These are phyloP conservation scores for Eremophila alpestris DNA, from an alignment of 2,797 vertebrate genomes.

Conservation along the genomic window DNA sequence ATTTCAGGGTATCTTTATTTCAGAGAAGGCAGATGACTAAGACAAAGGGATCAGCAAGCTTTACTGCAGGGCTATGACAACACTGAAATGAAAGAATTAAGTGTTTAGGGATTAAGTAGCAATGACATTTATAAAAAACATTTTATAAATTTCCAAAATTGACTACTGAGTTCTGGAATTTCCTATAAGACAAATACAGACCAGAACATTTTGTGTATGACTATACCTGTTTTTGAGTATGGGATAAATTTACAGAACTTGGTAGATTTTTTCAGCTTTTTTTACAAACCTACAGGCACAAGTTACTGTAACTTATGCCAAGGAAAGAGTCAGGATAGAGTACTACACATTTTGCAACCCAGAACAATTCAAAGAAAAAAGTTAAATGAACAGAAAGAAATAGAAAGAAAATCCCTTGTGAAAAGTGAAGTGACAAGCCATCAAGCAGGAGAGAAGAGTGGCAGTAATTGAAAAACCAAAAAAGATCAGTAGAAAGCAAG, in stretches of 20 bases:
- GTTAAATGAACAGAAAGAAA: background rate
- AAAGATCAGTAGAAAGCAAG: background rate
- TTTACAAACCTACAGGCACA: background rate
- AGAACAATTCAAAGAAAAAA: background rate
- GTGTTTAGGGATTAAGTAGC: background rate
- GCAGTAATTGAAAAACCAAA: constrained; percentile 33
- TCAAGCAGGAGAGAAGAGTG: background rate
- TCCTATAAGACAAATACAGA: background rate
- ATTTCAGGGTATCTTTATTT: background rate
- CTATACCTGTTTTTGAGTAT: background rate
- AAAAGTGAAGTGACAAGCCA: constrained; percentile 32
- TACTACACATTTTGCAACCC: background rate
- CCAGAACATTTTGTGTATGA: background rate
- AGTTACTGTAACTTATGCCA: background rate
- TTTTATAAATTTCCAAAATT: background rate
- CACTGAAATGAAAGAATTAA: background rate
- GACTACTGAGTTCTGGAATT: background rate
- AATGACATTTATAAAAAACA: background rate
- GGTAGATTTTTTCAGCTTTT: background rate
- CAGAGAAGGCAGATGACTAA: background rate
- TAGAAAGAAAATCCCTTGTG: constrained; percentile 2
- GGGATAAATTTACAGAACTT: background rate
- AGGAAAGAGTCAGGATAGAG: background rate
- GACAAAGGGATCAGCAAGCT: background rate
- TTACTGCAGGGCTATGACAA: background rate